A percentile compares a stretch with the other conserved stretches of the same genome.
Conservation (phyloP, 2,888 invertebrate species). For the Electrophaes corylata region DNA sequence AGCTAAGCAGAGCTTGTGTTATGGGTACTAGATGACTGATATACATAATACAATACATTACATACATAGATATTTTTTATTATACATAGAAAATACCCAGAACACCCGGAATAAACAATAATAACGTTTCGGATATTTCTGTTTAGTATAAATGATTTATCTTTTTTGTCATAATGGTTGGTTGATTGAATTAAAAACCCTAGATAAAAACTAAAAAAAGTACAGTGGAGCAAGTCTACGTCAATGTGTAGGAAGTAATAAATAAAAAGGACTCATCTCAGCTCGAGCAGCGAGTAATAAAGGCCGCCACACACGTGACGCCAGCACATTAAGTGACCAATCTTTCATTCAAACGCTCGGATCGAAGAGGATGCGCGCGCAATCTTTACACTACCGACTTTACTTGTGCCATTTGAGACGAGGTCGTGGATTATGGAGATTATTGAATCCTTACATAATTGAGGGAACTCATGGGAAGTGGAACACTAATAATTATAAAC, state of each 20-base stretch:
- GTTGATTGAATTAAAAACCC: neutral
- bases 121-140: too few species aligned
- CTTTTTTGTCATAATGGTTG: neutral
- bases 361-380: conserved; percentile 80
- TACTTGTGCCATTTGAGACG: conserved; percentile 48
- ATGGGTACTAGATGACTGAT: too few species aligned
- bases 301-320: conserved; percentile 49
- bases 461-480: neutral
- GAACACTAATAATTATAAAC: conserved; percentile 1
- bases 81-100: too few species aligned
- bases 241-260: conserved; percentile 10
- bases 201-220: neutral
- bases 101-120: too few species aligned
- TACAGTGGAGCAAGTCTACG: neutral
- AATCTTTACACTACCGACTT: conserved; percentile 42
- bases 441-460: conserved; percentile 29
- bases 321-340: conserved; percentile 59
- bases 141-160: neutral
- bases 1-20: too few species aligned
- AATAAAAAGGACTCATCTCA: conserved; percentile 19
- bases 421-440: conserved; percentile 42
- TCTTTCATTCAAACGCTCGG: conserved; percentile 74
- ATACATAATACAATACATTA: too few species aligned
- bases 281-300: conserved; percentile 30
- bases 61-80: too few species aligned